Evolutionary conservation across 2,888 invertebrate genomes (phyloP).

Genomic region (Drymonia ruficornis): DNA sequence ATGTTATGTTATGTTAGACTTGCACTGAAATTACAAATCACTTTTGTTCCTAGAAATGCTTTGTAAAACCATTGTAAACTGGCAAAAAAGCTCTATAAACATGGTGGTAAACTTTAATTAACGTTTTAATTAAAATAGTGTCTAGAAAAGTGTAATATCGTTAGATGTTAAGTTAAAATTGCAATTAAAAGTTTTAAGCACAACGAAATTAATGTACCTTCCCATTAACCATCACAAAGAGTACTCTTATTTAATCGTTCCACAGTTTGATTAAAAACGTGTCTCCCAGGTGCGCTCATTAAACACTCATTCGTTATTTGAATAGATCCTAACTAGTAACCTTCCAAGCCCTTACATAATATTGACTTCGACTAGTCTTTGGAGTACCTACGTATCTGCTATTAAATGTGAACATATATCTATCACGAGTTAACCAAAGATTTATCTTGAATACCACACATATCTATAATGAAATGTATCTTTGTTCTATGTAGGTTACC

Average conservation of each 20-base stretch:
- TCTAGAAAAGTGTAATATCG: too few species aligned
- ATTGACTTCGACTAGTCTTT: not conserved
- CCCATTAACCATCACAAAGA: slow-evolving; percentile 2
- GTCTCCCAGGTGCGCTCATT: not conserved
- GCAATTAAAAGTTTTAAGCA: not conserved
- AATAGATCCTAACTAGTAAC: not conserved
- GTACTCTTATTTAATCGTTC: slow-evolving; percentile 1
- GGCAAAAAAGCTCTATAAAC: too few species aligned
- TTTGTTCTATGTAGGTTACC: too few species aligned
- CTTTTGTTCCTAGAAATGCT: too few species aligned
- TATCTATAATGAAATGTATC: too few species aligned
- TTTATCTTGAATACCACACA: too few species aligned
- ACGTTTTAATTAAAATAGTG: too few species aligned
- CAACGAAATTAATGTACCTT: not conserved
- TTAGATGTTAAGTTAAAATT: not conserved
- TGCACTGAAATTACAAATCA: too few species aligned
- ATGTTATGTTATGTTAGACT: too few species aligned
- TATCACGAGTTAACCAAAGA: not conserved
- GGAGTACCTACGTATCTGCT: too few species aligned
- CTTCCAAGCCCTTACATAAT: not conserved
- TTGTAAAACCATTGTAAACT: too few species aligned
- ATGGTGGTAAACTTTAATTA: too few species aligned
- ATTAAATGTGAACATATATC: not conserved
- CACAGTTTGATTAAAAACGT: slow-evolving; percentile 5
- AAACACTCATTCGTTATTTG: slow-evolving; percentile 1